phyloP scores from a whole-genome alignment of 2,113 vertebrate species.

The Nannobrachium achirus region DNA sequence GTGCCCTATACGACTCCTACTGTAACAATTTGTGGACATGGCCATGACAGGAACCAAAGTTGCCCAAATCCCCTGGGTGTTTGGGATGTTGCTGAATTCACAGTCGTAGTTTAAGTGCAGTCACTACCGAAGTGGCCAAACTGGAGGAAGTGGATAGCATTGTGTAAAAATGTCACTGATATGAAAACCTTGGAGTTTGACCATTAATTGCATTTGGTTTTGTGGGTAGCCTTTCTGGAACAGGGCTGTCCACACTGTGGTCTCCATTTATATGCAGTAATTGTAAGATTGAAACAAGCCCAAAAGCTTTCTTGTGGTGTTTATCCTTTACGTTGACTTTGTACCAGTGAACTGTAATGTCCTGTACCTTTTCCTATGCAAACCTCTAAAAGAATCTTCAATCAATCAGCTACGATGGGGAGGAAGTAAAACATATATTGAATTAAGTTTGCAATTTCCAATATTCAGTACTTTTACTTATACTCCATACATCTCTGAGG shows the following conservation, averaged over 20 bases:
- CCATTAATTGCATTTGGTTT: conserved; percentile 71
- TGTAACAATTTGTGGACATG: conserved; percentile 65
- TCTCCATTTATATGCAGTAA: not conserved
- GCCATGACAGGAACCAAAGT: conserved; percentile 77
- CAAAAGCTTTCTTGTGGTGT: too few species aligned
- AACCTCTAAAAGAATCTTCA: too few species aligned
- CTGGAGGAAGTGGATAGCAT: conserved; percentile 82
- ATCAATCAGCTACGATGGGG: too few species aligned
- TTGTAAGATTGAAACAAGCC: conserved; percentile 10
- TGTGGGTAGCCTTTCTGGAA: conserved; percentile 72
- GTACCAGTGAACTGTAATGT: too few species aligned
- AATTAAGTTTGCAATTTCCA: too few species aligned
- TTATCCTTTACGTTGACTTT: too few species aligned
- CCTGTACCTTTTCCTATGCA: too few species aligned
- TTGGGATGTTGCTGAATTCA: conserved; percentile 70
- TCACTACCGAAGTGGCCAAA: conserved; percentile 80
- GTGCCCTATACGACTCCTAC: conserved; percentile 75
- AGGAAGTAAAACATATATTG: too few species aligned
- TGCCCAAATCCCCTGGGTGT: conserved; percentile 86
- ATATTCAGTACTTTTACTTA: too few species aligned
- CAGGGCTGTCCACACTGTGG: conserved; percentile 58
- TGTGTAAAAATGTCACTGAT: conserved; percentile 17
- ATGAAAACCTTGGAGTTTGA: conserved; percentile 77
- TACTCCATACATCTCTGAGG: too few species aligned
- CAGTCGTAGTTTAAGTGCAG: conserved; percentile 88